Evolutionary conservation across 2,888 invertebrate species (phyloP).

Genomic region (Lasioglossum pauxillum): DNA sequence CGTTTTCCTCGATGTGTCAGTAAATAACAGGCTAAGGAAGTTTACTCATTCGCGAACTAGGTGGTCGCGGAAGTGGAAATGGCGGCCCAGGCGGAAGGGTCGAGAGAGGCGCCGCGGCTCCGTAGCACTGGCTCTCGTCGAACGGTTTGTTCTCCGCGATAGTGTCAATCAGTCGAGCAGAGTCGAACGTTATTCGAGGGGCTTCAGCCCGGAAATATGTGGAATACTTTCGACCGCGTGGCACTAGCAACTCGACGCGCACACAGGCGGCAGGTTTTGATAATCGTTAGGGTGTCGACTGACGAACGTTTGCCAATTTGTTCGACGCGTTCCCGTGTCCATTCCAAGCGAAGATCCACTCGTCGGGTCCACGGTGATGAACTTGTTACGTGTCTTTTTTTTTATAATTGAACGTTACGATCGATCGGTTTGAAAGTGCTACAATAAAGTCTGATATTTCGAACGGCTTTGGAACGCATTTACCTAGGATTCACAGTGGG

Average conservation of each 20-base stretch:
- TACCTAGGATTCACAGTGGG: background rate
- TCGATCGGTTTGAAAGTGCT: background rate
- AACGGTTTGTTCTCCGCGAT: slow-evolving; percentile 27
- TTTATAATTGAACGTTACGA: background rate
- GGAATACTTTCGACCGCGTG: background rate
- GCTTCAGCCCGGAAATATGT: background rate
- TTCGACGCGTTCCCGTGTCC: background rate
- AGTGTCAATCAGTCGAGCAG: background rate
- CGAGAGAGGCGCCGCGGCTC: background rate
- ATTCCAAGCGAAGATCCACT: background rate
- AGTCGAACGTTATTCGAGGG: background rate
- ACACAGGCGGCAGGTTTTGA: too few species aligned
- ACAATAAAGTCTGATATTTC: background rate
- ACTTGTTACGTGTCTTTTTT: background rate
- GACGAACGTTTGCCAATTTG: background rate
- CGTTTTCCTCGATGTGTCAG: slow-evolving; percentile 61
- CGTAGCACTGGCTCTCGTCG: background rate
- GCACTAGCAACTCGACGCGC: background rate
- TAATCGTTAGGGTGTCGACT: background rate
- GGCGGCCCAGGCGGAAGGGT: background rate
- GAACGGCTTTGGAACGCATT: slow-evolving; percentile 1
- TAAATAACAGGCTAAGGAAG: slow-evolving; percentile 38
- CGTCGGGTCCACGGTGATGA: background rate
- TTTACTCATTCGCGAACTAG: background rate
- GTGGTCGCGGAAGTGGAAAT: background rate